Evolutionary conservation across 2,888 invertebrate genomes (phyloP).

Genomic region (Sinhomidia bicolor): DNA sequence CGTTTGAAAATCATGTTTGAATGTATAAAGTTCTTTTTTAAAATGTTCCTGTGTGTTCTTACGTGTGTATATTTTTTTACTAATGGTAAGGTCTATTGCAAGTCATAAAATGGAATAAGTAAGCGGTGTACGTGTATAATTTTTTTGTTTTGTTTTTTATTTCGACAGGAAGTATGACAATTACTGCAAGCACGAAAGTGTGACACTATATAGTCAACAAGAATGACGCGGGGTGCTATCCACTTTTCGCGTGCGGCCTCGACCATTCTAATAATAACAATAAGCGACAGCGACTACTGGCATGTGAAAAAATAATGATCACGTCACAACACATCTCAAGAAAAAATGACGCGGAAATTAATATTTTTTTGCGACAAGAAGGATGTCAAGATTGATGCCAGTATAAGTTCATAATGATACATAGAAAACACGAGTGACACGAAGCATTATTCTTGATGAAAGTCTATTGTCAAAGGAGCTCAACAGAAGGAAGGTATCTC

Average conservation of each 20-base stretch:
- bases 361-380: slow-evolving; percentile 50
- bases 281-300: not conserved
- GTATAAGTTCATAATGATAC: slow-evolving; percentile 1
- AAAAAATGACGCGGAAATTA: slow-evolving; percentile 54
- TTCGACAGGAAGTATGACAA: slow-evolving; percentile 52
- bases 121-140: no score
- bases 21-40: no score
- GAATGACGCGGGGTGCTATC: slow-evolving; percentile 32
- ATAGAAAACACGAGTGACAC: slow-evolving; percentile 29
- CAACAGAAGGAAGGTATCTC: slow-evolving; percentile 38
- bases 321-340: slow-evolving; percentile 27
- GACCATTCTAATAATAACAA: not conserved
- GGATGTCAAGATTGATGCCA: slow-evolving; percentile 34
- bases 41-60: no score
- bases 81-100: not conserved
- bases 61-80: no score
- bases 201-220: slow-evolving; percentile 33
- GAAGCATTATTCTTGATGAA: slow-evolving; percentile 38
- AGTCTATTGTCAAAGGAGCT: not conserved
- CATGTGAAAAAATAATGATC: slow-evolving; percentile 51
- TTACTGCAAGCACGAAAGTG: slow-evolving; percentile 50
- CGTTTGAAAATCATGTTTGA: no score
- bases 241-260: slow-evolving; percentile 23
- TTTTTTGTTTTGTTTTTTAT: slow-evolving; percentile 2
- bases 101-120: not conserved